These are phyloP conservation scores for Oncorhynchus keta DNA, from an alignment of 2,113 vertebrate genomes.

Conservation along the genomic window DNA sequence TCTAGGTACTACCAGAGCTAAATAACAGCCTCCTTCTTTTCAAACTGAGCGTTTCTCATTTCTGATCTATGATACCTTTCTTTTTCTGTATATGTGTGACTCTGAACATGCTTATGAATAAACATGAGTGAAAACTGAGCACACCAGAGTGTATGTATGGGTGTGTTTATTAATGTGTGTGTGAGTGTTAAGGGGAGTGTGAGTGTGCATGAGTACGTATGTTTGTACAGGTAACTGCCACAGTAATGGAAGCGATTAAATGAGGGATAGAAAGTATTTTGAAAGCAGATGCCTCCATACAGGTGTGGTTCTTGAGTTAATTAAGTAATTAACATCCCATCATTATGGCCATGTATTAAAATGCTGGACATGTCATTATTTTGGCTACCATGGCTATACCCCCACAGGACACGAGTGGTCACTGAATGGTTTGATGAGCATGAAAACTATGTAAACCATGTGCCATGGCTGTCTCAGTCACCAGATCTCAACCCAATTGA, in stretches of 20 bases:
- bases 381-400: too few species aligned
- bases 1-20: conserved; percentile 76
- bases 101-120: conserved; percentile 49
- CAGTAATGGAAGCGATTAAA: too few species aligned
- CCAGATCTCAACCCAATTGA: too few species aligned
- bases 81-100: conserved; percentile 51
- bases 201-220: too few species aligned
- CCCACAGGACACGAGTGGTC: too few species aligned
- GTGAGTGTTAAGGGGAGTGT: background rate
- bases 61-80: conserved; percentile 56
- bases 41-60: conserved; percentile 63
- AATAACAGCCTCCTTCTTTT: conserved; percentile 65
- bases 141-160: conserved; percentile 12
- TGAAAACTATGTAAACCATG: too few species aligned
- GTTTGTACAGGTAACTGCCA: background rate
- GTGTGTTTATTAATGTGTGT: conserved; percentile 13
- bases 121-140: conserved; percentile 19
- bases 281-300: background rate
- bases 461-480: too few species aligned
- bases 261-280: background rate
- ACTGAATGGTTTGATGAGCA: too few species aligned
- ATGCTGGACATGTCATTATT: too few species aligned
- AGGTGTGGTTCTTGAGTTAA: too few species aligned
- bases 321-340: too few species aligned
- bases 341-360: too few species aligned